phyloP scores from a whole-genome alignment of 2,797 vertebrate species.

The Ctenochaetus hawaiiensis region DNA sequence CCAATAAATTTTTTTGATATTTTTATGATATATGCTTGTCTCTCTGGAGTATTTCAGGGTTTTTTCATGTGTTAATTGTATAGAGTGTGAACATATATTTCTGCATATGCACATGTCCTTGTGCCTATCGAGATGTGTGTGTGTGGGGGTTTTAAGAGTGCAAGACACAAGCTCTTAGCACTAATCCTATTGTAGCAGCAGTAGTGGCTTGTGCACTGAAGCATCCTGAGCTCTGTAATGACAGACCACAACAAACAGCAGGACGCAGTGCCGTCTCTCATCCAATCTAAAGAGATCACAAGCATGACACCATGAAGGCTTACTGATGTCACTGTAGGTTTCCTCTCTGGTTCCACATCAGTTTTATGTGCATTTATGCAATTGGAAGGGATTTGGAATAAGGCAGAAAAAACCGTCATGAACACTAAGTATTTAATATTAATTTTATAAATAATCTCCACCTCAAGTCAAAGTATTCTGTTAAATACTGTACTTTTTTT shows the following conservation, averaged over 20 bases:
- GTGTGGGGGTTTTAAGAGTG: not conserved
- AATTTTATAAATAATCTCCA: too few relatives aligned
- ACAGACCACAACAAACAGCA: slow-evolving; percentile 52
- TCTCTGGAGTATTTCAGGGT: slow-evolving; percentile 3
- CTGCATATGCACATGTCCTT: not conserved
- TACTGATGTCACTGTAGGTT: slow-evolving; percentile 20
- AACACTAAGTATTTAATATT: too few relatives aligned
- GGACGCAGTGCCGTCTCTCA: slow-evolving; percentile 10
- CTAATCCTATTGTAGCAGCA: slow-evolving; percentile 65
- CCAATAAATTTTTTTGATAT: slow-evolving; percentile 35
- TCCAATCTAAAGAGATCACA: slow-evolving; percentile 50
- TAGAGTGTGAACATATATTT: not conserved
- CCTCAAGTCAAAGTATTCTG: too few relatives aligned
- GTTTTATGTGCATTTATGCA: slow-evolving; percentile 10
- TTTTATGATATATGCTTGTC: slow-evolving; percentile 25
- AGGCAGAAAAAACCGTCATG: too few relatives aligned
- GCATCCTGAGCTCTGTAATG: slow-evolving; percentile 51
- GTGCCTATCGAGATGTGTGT: not conserved
- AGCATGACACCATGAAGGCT: slow-evolving; percentile 8
- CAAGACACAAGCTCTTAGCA: slow-evolving; percentile 12
- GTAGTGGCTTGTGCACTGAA: slow-evolving; percentile 41
- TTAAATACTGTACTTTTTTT: too few relatives aligned
- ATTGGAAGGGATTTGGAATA: not conserved
- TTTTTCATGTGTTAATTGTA: not conserved
- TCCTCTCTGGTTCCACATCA: not conserved